phyloP scores from a whole-genome alignment of 2,113 vertebrate species.

The Macrotis lagotis region DNA sequence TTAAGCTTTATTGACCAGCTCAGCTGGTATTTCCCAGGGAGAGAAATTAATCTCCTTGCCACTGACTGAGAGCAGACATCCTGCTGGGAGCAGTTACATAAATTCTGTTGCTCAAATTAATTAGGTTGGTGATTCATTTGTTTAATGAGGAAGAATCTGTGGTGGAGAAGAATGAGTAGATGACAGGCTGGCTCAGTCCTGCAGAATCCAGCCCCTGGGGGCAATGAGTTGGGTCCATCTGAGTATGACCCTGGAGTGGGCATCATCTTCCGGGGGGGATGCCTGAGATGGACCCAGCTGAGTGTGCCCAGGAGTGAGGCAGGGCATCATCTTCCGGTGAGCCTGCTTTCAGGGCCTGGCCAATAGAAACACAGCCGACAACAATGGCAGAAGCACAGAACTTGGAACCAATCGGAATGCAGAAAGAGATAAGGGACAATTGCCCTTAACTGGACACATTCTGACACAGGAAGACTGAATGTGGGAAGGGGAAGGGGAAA shows the following conservation, averaged over 20 bases:
- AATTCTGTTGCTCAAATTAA: slow-evolving; percentile 84
- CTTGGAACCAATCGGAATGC: not conserved
- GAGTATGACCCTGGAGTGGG: slow-evolving; percentile 50
- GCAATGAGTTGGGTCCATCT: slow-evolving; percentile 47
- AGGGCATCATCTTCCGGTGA: too few species aligned
- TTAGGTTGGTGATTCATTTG: slow-evolving; percentile 83
- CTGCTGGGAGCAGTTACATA: slow-evolving; percentile 81
- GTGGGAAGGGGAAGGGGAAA: not conserved
- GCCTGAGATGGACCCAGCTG: not conserved
- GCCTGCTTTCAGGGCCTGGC: not conserved
- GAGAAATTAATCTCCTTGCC: slow-evolving; percentile 73
- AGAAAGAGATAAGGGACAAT: not conserved
- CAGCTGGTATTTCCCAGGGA: slow-evolving; percentile 70
- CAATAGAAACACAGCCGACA: not conserved
- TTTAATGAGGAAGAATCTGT: slow-evolving; percentile 81
- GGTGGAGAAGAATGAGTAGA: slow-evolving; percentile 61
- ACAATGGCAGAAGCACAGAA: not conserved
- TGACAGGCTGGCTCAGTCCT: slow-evolving; percentile 20
- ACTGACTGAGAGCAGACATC: slow-evolving; percentile 76
- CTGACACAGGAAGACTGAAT: not conserved
- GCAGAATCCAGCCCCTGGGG: slow-evolving; percentile 1
- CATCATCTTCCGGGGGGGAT: not conserved
- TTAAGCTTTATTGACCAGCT: slow-evolving; percentile 79
- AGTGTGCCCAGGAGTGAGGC: not conserved
- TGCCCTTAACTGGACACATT: not conserved